Percentiles rank a stretch among this genome's conserved stretches.
phyloP scores from a whole-genome alignment of 2,888 invertebrate species.

The Notodonta ziczac region DNA sequence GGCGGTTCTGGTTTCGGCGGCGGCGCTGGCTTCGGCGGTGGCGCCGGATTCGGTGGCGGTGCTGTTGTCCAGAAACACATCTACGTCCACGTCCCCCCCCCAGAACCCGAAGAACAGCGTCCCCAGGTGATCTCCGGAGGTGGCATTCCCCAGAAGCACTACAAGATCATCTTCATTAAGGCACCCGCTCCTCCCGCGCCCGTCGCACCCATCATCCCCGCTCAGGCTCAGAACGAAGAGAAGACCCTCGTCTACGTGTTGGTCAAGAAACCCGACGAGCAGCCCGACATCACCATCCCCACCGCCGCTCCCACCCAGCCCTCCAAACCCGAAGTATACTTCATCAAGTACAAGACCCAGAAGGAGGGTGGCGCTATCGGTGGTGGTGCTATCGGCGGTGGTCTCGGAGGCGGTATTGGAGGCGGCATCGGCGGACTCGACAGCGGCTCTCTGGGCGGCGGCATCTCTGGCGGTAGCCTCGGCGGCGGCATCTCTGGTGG shows the following conservation, averaged over 20 bases:
- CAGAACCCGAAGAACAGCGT: slow-evolving; percentile 90
- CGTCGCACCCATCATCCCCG: slow-evolving; percentile 89
- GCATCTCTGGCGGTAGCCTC: slow-evolving; percentile 41
- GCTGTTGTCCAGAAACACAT: slow-evolving; percentile 91
- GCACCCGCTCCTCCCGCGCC: slow-evolving; percentile 91
- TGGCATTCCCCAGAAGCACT: slow-evolving; percentile 89
- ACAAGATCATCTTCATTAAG: slow-evolving; percentile 95
- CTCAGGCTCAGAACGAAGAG: slow-evolving; percentile 90
- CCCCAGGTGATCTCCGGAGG: slow-evolving; percentile 86
- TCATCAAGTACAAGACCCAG: slow-evolving; percentile 93
- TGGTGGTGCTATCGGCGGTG: slow-evolving; percentile 43
- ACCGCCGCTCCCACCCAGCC: slow-evolving; percentile 89
- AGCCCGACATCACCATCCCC: slow-evolving; percentile 91
- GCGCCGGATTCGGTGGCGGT: slow-evolving; percentile 63
- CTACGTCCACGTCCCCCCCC: slow-evolving; percentile 93
- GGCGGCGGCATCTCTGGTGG: slow-evolving; percentile 37
- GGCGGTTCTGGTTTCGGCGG: slow-evolving; percentile 58
- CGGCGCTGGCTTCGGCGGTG: slow-evolving; percentile 60
- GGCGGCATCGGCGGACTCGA: slow-evolving; percentile 43
- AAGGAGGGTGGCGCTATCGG: slow-evolving; percentile 65
- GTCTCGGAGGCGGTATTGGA: slow-evolving; percentile 41
- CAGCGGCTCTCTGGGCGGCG: slow-evolving; percentile 39
- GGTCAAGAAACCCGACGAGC: slow-evolving; percentile 93
- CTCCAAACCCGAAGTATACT: slow-evolving; percentile 93
- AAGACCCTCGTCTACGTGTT: slow-evolving; percentile 93